These are phyloP conservation scores for Dolichallabes microphthalmus DNA, from an alignment of 2,113 vertebrate genomes.

Conservation along the genomic window DNA sequence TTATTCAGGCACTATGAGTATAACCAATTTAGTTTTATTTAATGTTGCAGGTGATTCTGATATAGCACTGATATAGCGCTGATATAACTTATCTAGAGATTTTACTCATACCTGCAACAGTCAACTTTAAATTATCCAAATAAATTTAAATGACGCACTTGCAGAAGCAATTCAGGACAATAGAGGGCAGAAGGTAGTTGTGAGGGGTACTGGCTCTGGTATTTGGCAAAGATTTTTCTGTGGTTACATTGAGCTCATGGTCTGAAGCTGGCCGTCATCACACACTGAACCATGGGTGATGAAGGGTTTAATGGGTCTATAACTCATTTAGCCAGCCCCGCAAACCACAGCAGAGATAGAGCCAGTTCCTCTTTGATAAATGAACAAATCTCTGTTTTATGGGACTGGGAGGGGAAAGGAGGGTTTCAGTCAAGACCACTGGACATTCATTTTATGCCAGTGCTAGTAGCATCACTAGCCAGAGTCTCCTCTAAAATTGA, in stretches of 20 bases:
- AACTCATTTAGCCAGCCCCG: constrained; percentile 68
- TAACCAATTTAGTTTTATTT: constrained; percentile 15
- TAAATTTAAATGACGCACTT: constrained; percentile 69
- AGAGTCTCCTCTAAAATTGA: constrained; percentile 24
- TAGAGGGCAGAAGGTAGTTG: constrained; percentile 58
- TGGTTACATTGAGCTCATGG: constrained; percentile 20
- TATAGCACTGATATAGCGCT: too few species aligned
- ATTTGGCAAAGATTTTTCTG: constrained; percentile 38
- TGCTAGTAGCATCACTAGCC: neutral
- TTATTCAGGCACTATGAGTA: neutral
- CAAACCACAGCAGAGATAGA: constrained; percentile 48
- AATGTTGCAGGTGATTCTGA: constrained; percentile 6
- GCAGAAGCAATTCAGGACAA: constrained; percentile 71
- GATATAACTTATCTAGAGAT: too few species aligned
- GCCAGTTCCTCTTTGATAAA: constrained; percentile 45
- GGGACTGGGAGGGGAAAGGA: constrained; percentile 10
- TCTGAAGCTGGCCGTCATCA: constrained; percentile 3
- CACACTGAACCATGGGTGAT: constrained; percentile 53
- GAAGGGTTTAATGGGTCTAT: constrained; percentile 70
- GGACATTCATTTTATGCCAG: constrained; percentile 37
- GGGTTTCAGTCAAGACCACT: constrained; percentile 39
- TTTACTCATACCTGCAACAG: constrained; percentile 59
- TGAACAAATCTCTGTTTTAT: constrained; percentile 45
- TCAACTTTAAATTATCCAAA: constrained; percentile 69
- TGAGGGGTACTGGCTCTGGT: constrained; percentile 61